A percentile compares a stretch with the other conserved stretches of the same genome.
Conservation (phyloP, 1,140 invertebrate species). For the Hesperophylax magnus region DNA sequence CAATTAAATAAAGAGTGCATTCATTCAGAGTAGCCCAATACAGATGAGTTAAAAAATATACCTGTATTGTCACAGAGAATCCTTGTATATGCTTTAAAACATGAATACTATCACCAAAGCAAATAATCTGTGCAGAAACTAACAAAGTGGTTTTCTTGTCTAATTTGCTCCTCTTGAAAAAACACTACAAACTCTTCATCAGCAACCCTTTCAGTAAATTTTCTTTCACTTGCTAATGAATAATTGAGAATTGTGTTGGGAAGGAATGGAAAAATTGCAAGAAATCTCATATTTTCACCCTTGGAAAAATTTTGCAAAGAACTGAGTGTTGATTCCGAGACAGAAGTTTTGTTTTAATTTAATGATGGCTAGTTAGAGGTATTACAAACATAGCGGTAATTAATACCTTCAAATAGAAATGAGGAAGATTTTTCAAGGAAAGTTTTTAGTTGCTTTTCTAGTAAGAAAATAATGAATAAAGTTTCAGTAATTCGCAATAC, state of each 20-base stretch:
- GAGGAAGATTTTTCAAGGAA: neutral
- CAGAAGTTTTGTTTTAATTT: neutral
- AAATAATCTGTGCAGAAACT: no score
- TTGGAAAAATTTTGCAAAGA: neutral
- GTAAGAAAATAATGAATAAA: no score
- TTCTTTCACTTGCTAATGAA: neutral
- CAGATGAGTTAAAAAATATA: no score
- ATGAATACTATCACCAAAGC: no score
- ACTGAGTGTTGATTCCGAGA: neutral
- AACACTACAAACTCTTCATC: no score
- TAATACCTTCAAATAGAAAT: neutral
- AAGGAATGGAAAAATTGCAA: neutral
- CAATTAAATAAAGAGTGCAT: no score
- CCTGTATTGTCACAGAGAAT: no score
- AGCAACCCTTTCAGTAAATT: neutral
- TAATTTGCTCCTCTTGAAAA: no score
- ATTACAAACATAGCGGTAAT: neutral
- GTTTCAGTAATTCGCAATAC: no score
- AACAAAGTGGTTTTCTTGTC: no score
- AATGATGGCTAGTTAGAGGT: neutral
- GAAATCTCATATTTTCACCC: neutral
- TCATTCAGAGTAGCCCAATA: no score
- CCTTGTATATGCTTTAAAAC: no score
- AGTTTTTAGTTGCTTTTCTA: neutral
- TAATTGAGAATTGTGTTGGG: slow-evolving; percentile 8